Percentiles rank a stretch among this genome's conserved stretches.
phyloP scores from a whole-genome alignment of 2,888 invertebrate species.

The Nasonovia ribisnigri region DNA sequence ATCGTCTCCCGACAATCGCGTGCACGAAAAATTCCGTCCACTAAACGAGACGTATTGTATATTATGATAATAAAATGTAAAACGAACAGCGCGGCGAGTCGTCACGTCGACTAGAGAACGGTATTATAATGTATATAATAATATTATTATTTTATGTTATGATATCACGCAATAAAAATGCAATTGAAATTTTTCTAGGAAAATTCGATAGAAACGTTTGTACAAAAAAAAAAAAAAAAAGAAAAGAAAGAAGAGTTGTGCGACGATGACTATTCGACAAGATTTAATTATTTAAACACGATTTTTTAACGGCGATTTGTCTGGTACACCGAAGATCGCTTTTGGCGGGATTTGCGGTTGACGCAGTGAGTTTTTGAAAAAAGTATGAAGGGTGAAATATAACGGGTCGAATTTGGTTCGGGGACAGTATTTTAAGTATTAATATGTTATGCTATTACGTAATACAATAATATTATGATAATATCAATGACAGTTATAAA shows the following conservation, averaged over 20 bases:
- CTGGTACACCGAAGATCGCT: background rate
- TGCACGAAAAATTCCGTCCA: background rate
- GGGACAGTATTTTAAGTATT: constrained; percentile 10
- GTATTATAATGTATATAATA: background rate
- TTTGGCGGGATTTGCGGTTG: background rate
- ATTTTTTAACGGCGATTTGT: background rate
- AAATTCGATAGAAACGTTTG: background rate
- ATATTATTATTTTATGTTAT: background rate
- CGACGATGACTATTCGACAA: background rate
- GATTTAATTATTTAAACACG: background rate
- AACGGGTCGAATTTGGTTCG: background rate
- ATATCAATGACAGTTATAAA: constrained; percentile 28
- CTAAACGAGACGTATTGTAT: background rate
- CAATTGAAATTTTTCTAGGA: background rate
- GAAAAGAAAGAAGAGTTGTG: background rate
- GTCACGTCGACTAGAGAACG: background rate
- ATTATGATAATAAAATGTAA: background rate
- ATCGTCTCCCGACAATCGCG: background rate
- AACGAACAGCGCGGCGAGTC: background rate
- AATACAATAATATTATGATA: background rate
- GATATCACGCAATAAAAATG: background rate
- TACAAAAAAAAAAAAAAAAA: background rate
- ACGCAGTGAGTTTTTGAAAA: background rate
- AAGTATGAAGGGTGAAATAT: background rate
- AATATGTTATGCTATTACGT: background rate